phyloP scores from a whole-genome alignment of 2,113 vertebrate genomes.

The Chlamydotis undulata region DNA sequence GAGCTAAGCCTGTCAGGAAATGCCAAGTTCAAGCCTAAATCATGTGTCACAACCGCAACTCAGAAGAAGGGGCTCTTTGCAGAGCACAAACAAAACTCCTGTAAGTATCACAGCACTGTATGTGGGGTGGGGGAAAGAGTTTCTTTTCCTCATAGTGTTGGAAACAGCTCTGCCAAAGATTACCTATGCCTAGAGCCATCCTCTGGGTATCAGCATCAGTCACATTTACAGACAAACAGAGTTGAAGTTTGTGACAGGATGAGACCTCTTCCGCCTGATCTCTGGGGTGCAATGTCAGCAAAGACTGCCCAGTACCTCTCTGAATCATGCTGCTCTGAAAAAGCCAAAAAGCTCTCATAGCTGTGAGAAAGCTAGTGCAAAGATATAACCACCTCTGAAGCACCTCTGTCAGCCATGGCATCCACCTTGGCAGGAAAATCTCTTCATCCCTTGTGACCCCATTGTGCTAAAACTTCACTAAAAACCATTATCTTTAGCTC shows the following conservation, averaged over 20 bases:
- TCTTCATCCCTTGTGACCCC: neutral
- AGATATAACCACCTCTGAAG: neutral
- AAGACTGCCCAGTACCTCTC: neutral
- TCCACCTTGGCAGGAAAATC: neutral
- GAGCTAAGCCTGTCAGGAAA: neutral
- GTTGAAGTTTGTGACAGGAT: neutral
- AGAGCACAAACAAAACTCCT: neutral
- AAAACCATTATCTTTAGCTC: neutral
- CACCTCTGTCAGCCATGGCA: neutral
- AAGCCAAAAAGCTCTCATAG: neutral
- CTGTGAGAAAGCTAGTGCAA: neutral
- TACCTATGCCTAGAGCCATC: neutral
- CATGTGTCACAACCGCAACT: neutral
- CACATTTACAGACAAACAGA: neutral
- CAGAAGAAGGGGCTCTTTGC: neutral
- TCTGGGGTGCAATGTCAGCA: neutral
- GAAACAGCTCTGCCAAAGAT: neutral
- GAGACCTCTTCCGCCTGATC: neutral
- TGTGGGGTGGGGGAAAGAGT: neutral
- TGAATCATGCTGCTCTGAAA: neutral
- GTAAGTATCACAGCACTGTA: accelerated
- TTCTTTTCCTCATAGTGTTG: neutral
- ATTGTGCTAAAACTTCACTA: neutral
- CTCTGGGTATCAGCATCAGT: neutral
- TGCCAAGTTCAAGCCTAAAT: neutral